Base-by-base conservation (phyloP, 1,140 invertebrate species). In the Sinella curviseta region DNA sequence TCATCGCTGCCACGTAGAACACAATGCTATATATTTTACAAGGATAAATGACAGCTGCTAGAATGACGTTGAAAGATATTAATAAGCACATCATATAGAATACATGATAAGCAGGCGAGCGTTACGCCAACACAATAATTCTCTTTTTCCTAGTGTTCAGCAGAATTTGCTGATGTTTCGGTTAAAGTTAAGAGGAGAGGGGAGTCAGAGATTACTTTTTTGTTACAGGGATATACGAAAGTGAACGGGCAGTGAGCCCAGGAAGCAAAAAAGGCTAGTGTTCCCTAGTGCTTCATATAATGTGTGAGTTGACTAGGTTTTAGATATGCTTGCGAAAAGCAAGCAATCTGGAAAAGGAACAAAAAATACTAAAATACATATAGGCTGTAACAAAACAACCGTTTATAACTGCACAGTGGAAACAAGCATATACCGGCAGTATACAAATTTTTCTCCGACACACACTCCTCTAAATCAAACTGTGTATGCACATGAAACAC, bases 41-140 rank as follows among this genome's bases (percentile, higher is more conserved):
- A 70, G 31, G 31, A 70, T 70, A 70, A 70, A 70, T 70, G 65
- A 70, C 65, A 70, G 65, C 65, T 70, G 65, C 65, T 30, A 70
- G 31, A 70, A 70, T 31, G 31, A 70, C 8, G 28, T 12, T 12
- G 65, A 70, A 33, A 70, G 31, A 70, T 31, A 70, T 24, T 17
- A 60, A 33, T 33, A 12, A 70, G 24, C 30, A 24, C n/a, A n/a
- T n/a, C n/a, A n/a, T n/a, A n/a, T n/a, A n/a, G n/a, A n/a, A n/a
- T n/a, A n/a, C n/a, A n/a, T 33, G 31, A 31, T 1, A 30, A n/a
- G 57, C 14, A 65, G 24, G 24, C 57, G 26, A 65, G 57, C 24
- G 14, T 8, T 26, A 8, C 57, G 26, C 26, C 24, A 65, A n/a
- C 57, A 65, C 14, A 26, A 65, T 26, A 26, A 14, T 65, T 26